Conservation (phyloP, 2,113 vertebrate species). For the Plectropomus leopardus region DNA sequence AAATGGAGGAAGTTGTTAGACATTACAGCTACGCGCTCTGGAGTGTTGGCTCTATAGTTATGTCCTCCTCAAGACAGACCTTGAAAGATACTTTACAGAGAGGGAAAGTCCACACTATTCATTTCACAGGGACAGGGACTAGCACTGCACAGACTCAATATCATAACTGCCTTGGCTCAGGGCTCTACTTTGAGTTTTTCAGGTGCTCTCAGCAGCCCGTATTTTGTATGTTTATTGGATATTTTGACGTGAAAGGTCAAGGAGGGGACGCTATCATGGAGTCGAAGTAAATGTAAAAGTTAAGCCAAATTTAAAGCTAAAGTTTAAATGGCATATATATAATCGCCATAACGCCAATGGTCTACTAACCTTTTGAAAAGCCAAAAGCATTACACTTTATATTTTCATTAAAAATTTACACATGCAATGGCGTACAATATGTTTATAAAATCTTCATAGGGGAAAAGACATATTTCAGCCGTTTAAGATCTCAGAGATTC, state of each 20-base stretch:
- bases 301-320: constrained; percentile 13
- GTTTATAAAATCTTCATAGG: background rate
- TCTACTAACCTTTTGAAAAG: background rate
- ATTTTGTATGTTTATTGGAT: constrained; percentile 10
- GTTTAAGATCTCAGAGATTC: background rate
- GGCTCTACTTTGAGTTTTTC: background rate
- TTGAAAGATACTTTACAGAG: constrained; percentile 59
- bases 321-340: background rate
- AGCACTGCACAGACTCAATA: constrained; percentile 8
- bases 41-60: constrained; percentile 65
- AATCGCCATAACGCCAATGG: background rate
- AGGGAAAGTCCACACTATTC: constrained; percentile 56
- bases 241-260: constrained; percentile 24
- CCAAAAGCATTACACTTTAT: background rate
- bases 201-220: background rate
- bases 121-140: constrained; percentile 53
- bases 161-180: constrained; percentile 5
- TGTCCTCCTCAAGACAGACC: constrained; percentile 68
- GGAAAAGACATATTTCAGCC: background rate
- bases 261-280: constrained; percentile 74
- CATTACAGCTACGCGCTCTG: constrained; percentile 64
- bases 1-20: constrained; percentile 77
- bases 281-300: constrained; percentile 72
- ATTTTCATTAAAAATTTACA: background rate
- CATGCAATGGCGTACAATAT: background rate